Evolutionary conservation across 2,113 vertebrate species (phyloP), one percentile per base, ranked within the genome.

Genomic region (Alouatta palliata): DNA sequence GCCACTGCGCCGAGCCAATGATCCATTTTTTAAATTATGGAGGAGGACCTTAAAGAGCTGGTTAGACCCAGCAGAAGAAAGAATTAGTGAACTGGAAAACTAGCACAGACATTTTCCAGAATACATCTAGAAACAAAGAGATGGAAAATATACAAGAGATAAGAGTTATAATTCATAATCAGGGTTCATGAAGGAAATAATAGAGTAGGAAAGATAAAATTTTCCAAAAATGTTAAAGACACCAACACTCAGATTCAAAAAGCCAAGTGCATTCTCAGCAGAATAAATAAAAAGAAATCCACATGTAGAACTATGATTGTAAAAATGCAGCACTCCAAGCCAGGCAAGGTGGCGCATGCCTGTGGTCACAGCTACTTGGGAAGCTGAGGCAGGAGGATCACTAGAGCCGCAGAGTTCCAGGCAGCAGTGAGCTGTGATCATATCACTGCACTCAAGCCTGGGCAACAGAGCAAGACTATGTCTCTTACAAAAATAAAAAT

Each of bases 211-310:
- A 81, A 19, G 47, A 83, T 25, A 19, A 12, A 25, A 47, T 71
- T 82, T 85, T 71, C 89, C 61, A 64, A 4, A 61, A 47, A 70
- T 73, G 43, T 43, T 70, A 30, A 79, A 64, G 61, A 88, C 30
- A 56, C 45, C 45, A 58, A 19, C n/a, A 35, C 64, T 94, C 43
- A 93, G 40, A 37, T 77, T 25, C 56, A 70, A 52, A 27, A 76
- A 87, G 75, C 49, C 94, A 87, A 47, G 16, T 76, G 27, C 56
- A 68, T 43, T 35, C n/a, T 35, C 91, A 61, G 75, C 17, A 84
- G 25, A 49, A 91, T 61, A 68, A 90, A 76, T 54, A 70, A 45
- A 84, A 90, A 90, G 49, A 96, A 61, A 91, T 71, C 70, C 58
- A 84, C n/a, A 35, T 40, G 23, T 32, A 80, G 52, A 47, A 49